Base-by-base conservation (phyloP, 2,888 invertebrate species). In the Pyralis farinalis region DNA sequence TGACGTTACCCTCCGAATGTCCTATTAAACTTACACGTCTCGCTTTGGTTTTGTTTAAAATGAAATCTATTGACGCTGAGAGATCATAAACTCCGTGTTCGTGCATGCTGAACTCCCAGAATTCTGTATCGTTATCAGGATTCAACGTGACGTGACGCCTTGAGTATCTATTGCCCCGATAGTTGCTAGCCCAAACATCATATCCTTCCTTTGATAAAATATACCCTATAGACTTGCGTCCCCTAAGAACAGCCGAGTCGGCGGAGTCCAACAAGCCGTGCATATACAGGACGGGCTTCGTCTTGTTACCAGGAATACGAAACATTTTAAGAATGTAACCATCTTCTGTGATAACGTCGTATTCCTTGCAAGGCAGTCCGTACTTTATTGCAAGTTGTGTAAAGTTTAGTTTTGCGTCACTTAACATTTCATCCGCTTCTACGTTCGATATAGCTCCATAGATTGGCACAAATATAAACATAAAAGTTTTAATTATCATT, bases 11-110 rank as follows among this genome's bases (percentile, higher is more conserved):
- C 54, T 82, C 83, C 0, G 93, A 94, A 62, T 94, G 93, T 0
- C 93, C 94, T 10, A 92, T 68, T 57, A 92, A 92, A 46, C 88
- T 89, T 0, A 95, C 43, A 28, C 89, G 71, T 1, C 76, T 47
- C 22, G 85, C 76, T 0, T 85, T 79, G 0, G 93, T 92, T 7
- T 47, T 32, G 0, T 47, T 25, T 2, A 68, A 27, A 3, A 69
- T 47, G 27, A 40, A 56, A 35, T 73, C 67, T 7, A 71, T 90
- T 70, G 90, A 91, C 0, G 93, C 90, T 1, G 94, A 92, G 1
- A 94, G 47, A 63, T 96, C 95, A 54, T 90, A 88, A 10, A 70
- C 51, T 0, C 92, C 94, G 66, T 92, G 91, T 61, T 95, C 92
- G 59, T 94, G 92, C 81, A 88, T 91, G 42, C 91, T 91, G 56